phyloP scores from a whole-genome alignment of 1,140 invertebrate genomes.

The Polypedilum pembai region DNA sequence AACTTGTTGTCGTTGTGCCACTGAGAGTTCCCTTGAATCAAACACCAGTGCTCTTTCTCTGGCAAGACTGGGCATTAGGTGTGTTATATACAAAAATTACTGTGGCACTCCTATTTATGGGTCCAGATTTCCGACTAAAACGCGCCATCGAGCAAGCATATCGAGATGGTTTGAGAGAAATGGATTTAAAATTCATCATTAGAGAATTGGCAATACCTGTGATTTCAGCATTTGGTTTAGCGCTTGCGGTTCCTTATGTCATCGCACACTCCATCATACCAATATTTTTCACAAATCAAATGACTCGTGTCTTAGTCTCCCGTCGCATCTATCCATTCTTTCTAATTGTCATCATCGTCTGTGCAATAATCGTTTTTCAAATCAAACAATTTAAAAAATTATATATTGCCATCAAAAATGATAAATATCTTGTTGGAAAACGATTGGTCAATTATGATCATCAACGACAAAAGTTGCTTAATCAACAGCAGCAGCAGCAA shows the following conservation, averaged over 20 bases:
- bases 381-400: constrained; percentile 86
- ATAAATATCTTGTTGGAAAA: constrained; percentile 95
- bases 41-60: constrained; percentile 90
- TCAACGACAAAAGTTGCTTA: constrained; percentile 51
- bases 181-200: constrained; percentile 83
- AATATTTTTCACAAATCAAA: constrained; percentile 62
- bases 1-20: constrained; percentile 86
- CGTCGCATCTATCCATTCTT: constrained; percentile 88
- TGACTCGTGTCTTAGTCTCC: constrained; percentile 67
- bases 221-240: constrained; percentile 76
- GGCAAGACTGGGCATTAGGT: constrained; percentile 95
- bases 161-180: constrained; percentile 83
- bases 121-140: constrained; percentile 90
- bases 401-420: constrained; percentile 98
- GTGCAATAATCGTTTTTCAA: constrained; percentile 62
- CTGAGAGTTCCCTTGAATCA: constrained; percentile 88
- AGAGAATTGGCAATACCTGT: constrained; percentile 80
- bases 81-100: constrained; percentile 96
- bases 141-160: constrained; percentile 84
- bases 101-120: constrained; percentile 95
- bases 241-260: constrained; percentile 83
- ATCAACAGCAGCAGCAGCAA: constrained; percentile 39
- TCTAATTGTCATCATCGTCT: constrained; percentile 59
- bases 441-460: constrained; percentile 92
- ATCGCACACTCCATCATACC: constrained; percentile 77